Conservation (phyloP, 2,888 invertebrate species). For the Panzeria rudis region DNA sequence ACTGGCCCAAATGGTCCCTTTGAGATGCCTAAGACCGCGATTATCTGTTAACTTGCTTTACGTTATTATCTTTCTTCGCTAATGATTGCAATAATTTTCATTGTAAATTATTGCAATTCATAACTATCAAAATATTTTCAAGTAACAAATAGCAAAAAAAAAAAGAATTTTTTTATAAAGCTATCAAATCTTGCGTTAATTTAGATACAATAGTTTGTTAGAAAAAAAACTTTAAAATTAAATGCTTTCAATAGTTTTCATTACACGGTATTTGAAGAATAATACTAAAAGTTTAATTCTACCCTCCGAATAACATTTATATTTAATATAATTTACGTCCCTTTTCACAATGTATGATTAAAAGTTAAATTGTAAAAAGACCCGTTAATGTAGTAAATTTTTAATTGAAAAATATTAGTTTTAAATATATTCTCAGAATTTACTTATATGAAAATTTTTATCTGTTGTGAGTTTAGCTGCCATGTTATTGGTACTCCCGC, state of each 20-base stretch:
- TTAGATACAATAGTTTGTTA: not conserved
- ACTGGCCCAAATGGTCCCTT: too few relatives aligned
- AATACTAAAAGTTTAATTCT: constrained; percentile 7
- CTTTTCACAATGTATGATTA: too few relatives aligned
- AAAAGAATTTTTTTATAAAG: not conserved
- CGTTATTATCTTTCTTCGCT: not conserved
- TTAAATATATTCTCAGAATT: too few relatives aligned
- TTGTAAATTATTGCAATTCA: not conserved
- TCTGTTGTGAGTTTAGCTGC: too few relatives aligned
- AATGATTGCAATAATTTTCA: not conserved
- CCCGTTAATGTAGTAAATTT: too few relatives aligned
- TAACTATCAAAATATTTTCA: not conserved
- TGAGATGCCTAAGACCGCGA: not conserved
- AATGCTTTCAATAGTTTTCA: not conserved
- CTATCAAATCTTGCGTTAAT: not conserved
- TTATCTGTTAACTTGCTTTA: not conserved
- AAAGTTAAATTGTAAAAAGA: too few relatives aligned
- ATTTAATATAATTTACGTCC: not conserved
- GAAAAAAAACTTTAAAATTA: not conserved
- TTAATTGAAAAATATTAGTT: too few relatives aligned
- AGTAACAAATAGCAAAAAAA: too few relatives aligned
- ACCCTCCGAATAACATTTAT: constrained; percentile 42
- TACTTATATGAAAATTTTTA: too few relatives aligned
- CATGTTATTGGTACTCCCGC: too few relatives aligned
- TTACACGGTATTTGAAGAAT: not conserved